Evolutionary conservation across 1,140 invertebrate species (phyloP).

Genomic region (Hyposmocoma kahamanoa): DNA sequence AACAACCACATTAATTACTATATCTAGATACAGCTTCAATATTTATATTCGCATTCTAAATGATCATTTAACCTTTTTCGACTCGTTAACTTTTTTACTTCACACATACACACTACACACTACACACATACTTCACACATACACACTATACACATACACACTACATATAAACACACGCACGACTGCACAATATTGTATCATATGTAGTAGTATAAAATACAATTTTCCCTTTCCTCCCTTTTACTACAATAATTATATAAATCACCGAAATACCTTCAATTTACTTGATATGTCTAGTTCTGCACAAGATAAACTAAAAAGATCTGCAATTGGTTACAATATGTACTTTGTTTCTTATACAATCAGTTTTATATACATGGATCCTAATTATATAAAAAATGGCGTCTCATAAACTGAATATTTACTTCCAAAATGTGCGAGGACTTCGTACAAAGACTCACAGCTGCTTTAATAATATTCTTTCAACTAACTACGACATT

Average conservation of each 20-base stretch:
- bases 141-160: no score
- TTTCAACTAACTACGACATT: conserved; percentile 9
- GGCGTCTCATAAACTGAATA: neutral
- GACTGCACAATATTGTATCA: no score
- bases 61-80: no score
- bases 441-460: neutral
- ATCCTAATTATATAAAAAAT: neutral
- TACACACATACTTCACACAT: no score
- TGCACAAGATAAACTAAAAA: neutral
- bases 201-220: no score
- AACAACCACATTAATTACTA: neutral
- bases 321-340: neutral
- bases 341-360: neutral
- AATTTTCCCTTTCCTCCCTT: neutral
- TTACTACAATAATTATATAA: neutral
- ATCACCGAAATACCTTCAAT: no score
- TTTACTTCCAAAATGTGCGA: neutral
- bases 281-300: no score
- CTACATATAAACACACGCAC: no score
- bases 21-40: neutral
- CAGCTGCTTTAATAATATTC: neutral
- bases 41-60: neutral
- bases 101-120: no score
- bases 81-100: no score
- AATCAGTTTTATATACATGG: neutral